Base-by-base conservation (phyloP, 2,888 invertebrate species). In the Drosophila stalkeri region DNA sequence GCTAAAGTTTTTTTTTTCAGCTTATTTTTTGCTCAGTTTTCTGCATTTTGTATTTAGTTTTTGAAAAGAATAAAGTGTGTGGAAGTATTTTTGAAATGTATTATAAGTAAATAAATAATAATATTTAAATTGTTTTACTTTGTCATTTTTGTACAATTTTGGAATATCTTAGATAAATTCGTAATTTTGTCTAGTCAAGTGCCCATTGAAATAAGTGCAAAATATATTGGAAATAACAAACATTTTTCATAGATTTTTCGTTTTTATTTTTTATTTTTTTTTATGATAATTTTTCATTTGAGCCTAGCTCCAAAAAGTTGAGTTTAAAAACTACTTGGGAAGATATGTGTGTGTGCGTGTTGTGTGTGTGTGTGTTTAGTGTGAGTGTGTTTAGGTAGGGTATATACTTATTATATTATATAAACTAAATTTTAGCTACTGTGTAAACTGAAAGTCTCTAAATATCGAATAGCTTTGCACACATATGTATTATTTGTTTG, bases 131-230 rank as follows among this genome's bases (percentile, higher is more conserved):
- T 64, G 57, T 63, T 49, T 63, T 27, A 7, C 16, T 44, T 14
- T 63, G 47, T 27, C 27, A 18, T 7, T 31, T 67, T 68, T 64
- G 63, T 80, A 80, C 49, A 75, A 75, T 80, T 75, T 78, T 78
- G 51, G 65, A 79, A 67, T 75, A 43, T 46, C 11, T 56, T 66
- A 37, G 49, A 51, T 72, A 79, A 80, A 79, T 80, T 80, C 80
- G 80, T 79, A 80, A 78, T 73, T 78, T 79, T 76, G 77, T 60
- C 80, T 71, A 72, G 74, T 82, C 77, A 61, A 81, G 71, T 83
- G 80, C 76, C 76, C 64, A 43, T 76, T 44, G 72, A 81, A 83
- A 86, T 83, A 54, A 86, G 86, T 83, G 86, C 86, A 83, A 86
- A 86, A 31, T 72, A 84, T 70, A 75, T 31, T 60, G 35, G 54